Percentiles rank a stretch among this genome's conserved stretches.
phyloP scores from a whole-genome alignment of 2,888 invertebrate genomes.

The Drosophila picticornis region DNA sequence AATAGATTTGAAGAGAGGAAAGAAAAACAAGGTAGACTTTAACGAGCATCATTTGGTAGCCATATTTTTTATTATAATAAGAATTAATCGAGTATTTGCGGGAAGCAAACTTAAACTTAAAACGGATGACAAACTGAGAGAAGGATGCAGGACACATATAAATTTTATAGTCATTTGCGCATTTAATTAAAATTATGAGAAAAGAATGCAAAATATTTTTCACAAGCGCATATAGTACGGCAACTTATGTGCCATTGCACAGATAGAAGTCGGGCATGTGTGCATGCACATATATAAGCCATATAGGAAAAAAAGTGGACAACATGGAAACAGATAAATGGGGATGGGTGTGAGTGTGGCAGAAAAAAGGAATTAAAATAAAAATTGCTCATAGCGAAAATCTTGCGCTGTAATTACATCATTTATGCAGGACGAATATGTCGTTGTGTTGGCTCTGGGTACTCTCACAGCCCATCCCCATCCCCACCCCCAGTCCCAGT shows the following conservation, averaged over 20 bases:
- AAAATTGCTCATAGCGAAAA: constrained; percentile 79
- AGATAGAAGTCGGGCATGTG: constrained; percentile 18
- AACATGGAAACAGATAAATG: constrained; percentile 54
- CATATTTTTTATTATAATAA: not conserved
- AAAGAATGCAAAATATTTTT: constrained; percentile 77
- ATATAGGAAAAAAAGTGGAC: constrained; percentile 40
- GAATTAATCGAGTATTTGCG: constrained; percentile 35
- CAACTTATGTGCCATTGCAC: constrained; percentile 44
- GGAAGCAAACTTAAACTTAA: constrained; percentile 1
- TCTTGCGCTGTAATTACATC: constrained; percentile 83
- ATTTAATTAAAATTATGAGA: constrained; percentile 79
- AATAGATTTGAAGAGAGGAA: not conserved
- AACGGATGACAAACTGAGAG: not conserved
- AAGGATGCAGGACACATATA: constrained; percentile 52
- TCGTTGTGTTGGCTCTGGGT: constrained; percentile 70
- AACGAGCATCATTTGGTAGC: not conserved
- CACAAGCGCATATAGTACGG: constrained; percentile 50
- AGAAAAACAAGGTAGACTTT: not conserved
- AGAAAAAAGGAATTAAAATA: constrained; percentile 72
- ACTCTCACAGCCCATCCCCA: not conserved
- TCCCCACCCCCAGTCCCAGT: not conserved
- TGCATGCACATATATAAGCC: constrained; percentile 17
- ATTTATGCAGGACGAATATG: constrained; percentile 84
- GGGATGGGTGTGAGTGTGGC: constrained; percentile 15
- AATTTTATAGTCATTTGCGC: constrained; percentile 73